These are phyloP conservation scores for Oreochromis spilurus DNA, from an alignment of 2,113 vertebrate genomes.

Conservation along the genomic window DNA sequence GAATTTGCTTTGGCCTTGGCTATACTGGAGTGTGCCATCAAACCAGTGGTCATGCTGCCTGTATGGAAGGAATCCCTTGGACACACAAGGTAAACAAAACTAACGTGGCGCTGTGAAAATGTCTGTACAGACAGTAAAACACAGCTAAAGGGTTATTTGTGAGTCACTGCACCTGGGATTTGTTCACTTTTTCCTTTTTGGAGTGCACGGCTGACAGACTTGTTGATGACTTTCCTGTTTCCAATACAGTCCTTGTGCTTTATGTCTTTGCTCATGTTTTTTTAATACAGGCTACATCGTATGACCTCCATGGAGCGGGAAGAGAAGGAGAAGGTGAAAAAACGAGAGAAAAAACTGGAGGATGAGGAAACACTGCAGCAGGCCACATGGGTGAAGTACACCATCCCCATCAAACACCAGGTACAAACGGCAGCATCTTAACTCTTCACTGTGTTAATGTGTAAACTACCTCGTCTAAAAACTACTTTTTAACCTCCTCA, in stretches of 20 bases:
- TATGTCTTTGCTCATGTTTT: not conserved
- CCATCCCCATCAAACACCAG: slow-evolving; percentile 95
- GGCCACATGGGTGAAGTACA: slow-evolving; percentile 96
- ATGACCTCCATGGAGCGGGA: slow-evolving; percentile 95
- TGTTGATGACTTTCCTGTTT: not conserved
- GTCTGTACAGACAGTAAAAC: not conserved
- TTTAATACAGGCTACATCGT: slow-evolving; percentile 79
- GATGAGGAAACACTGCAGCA: slow-evolving; percentile 95
- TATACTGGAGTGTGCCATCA: slow-evolving; percentile 97
- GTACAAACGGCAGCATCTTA: slow-evolving; percentile 49
- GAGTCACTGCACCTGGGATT: not conserved
- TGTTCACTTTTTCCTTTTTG: not conserved
- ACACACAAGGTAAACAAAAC: slow-evolving; percentile 85
- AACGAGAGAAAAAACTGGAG: slow-evolving; percentile 92
- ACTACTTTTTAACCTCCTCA: not conserved
- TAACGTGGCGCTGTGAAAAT: not conserved
- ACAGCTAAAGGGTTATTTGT: not conserved
- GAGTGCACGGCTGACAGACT: not conserved
- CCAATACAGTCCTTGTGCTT: not conserved
- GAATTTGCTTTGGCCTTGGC: slow-evolving; percentile 96
- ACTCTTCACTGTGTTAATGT: not conserved
- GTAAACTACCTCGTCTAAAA: not conserved
- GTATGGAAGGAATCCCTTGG: slow-evolving; percentile 95
- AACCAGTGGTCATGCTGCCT: slow-evolving; percentile 94
- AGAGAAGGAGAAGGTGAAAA: slow-evolving; percentile 94